Percentiles rank a stretch among this genome's conserved stretches.
Conservation (phyloP, 1,140 invertebrate genomes). For the Penaeus indicus region DNA sequence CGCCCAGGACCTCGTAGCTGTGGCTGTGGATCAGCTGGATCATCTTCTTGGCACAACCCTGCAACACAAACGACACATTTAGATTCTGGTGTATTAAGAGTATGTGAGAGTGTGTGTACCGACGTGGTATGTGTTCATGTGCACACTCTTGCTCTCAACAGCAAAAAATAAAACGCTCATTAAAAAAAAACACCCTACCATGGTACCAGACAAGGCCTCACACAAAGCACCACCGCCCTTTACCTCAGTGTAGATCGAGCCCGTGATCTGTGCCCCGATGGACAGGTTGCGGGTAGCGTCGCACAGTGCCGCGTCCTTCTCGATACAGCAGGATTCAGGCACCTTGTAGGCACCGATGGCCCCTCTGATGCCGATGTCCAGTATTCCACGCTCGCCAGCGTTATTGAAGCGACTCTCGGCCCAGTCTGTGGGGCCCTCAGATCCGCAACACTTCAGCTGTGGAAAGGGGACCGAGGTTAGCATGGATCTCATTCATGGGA, state of each 20-base stretch:
- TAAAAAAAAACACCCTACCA: not conserved
- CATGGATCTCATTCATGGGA: not conserved
- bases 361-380: slow-evolving; percentile 66
- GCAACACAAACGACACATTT: slow-evolving; percentile 67
- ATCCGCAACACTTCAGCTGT: slow-evolving; percentile 80
- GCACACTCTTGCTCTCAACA: too few species aligned
- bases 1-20: slow-evolving; percentile 76
- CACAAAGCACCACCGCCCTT: not conserved
- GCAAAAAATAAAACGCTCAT: not conserved
- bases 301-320: slow-evolving; percentile 71
- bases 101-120: too few species aligned
- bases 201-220: slow-evolving; percentile 41
- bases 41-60: slow-evolving; percentile 83
- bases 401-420: slow-evolving; percentile 76
- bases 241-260: slow-evolving; percentile 75
- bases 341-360: slow-evolving; percentile 71
- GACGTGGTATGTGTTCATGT: too few species aligned
- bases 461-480: not conserved
- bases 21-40: slow-evolving; percentile 76
- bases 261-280: slow-evolving; percentile 71
- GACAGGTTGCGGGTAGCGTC: slow-evolving; percentile 71
- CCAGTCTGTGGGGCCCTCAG: slow-evolving; percentile 80
- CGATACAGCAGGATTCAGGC: slow-evolving; percentile 76
- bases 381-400: slow-evolving; percentile 66
- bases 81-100: not conserved